Evolutionary conservation across 2,888 invertebrate genomes (phyloP).

Genomic region (Plusia festucae): DNA sequence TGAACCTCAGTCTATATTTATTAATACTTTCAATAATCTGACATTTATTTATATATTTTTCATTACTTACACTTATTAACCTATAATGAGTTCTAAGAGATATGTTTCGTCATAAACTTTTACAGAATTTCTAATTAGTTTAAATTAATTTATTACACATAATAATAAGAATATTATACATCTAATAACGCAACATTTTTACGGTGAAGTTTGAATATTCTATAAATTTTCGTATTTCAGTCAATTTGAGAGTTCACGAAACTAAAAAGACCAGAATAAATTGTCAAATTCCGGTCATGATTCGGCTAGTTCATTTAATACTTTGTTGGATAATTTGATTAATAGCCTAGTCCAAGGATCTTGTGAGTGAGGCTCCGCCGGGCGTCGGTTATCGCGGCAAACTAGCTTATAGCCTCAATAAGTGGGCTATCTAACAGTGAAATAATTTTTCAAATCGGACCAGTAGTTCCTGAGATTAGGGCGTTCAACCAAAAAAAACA

Average conservation of each 20-base stretch:
- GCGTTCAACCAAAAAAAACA: no score
- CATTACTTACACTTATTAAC: constrained; percentile 53
- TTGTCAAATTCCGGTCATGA: neutral
- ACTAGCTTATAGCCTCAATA: no score
- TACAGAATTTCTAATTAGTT: constrained; percentile 24
- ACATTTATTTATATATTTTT: constrained; percentile 56
- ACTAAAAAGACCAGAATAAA: neutral
- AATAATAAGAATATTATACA: constrained; percentile 16
- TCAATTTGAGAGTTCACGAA: neutral
- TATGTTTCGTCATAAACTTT: constrained; percentile 62
- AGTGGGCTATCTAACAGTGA: no score
- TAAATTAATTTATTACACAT: constrained; percentile 30
- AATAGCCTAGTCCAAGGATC: no score
- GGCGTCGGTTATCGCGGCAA: no score
- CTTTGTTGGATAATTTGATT: constrained; percentile 1
- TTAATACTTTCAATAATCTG: constrained; percentile 72
- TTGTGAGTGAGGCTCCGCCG: no score
- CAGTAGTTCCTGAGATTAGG: no score
- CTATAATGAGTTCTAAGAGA: constrained; percentile 63
- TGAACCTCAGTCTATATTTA: constrained; percentile 82
- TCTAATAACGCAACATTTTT: constrained; percentile 40
- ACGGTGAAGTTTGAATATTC: constrained; percentile 40
- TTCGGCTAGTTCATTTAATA: neutral
- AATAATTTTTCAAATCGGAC: no score
- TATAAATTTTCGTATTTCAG: constrained; percentile 14